Evolutionary conservation across 1,140 invertebrate genomes (phyloP).

Genomic region (Meloidogyne hapla): DNA sequence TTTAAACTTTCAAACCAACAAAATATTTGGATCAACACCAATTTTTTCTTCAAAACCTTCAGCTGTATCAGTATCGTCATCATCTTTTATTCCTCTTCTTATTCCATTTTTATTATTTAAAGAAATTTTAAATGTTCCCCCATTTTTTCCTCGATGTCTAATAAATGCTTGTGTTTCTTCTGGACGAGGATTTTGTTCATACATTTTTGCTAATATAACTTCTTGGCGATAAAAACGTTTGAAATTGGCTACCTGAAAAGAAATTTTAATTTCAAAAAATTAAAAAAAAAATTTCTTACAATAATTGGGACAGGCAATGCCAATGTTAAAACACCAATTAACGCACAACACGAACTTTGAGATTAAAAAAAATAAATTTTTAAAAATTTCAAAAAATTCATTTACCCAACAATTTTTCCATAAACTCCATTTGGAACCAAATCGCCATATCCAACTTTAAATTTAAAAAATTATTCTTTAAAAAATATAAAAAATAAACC

Average conservation of each 20-base stretch:
- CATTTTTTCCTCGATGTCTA: not conserved
- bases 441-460: constrained; percentile 56
- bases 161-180: constrained; percentile 12
- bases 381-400: not conserved
- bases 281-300: constrained; percentile 69
- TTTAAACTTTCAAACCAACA: not conserved
- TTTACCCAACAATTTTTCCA: constrained; percentile 78
- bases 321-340: constrained; percentile 85
- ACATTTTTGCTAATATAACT: constrained; percentile 55
- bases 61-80: constrained; percentile 14
- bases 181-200: constrained; percentile 63
- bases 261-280: constrained; percentile 15
- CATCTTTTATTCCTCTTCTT: not conserved
- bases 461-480: not conserved
- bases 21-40: not conserved
- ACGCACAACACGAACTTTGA: constrained; percentile 80
- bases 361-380: constrained; percentile 69
- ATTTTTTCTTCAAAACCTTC: not conserved
- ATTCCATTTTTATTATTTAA: not conserved
- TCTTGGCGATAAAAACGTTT: constrained; percentile 64
- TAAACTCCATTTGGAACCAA: constrained; percentile 76
- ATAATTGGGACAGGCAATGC: constrained; percentile 89
- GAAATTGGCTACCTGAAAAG: constrained; percentile 57
- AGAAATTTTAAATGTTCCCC: not conserved
- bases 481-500: constrained; percentile 37